Base-by-base conservation (phyloP, 2,113 vertebrate genomes). In the Sylvilagus bachmani region DNA sequence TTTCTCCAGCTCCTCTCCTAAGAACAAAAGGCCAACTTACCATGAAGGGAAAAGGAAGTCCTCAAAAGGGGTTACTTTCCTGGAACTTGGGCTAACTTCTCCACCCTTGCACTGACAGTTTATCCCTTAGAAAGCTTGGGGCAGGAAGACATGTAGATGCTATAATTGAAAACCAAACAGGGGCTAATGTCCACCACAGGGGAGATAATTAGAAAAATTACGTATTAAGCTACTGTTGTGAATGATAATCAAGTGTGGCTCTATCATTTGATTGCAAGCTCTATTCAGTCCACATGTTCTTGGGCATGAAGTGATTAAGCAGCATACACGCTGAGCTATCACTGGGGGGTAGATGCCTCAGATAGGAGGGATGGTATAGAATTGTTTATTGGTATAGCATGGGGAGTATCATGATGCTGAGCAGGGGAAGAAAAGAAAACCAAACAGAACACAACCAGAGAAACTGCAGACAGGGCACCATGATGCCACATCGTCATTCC, bases 161-260 rank as follows among this genome's bases (percentile, higher is more conserved):
- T 96, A 94, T 96, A 94, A 97, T 81, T 96, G 94, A 88, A 96
- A 95, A 92, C 36, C 62, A 97, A 97, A 95, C 33, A 96, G 92
- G 61, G 89, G 86, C 66, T 97, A 96, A 96, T 94, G 86, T 97
- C 95, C 96, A 96, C 94, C 83, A 80, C 86, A 81, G 96, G 94
- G 83, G 91, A 97, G 95, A 93, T 97, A 97, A 97, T 97, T 97
- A 93, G 93, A 90, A 96, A 96, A 91, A 89, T 91, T 88, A 84
- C 69, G 49, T 64, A 88, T 86, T 96, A 61, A 66, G 36, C 88
- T 94, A 73, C 96, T 92, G 66, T 96, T 95, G 92, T 86, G 90
- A 90, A 89, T 95, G 92, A 95, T 97, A 97, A 94, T 97, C 90
- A 92, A 96, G 86, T 64, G 95, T 89, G 86, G 31, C 53, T 95